These are phyloP conservation scores for Cygnus buccinator DNA, from an alignment of 2,113 vertebrate genomes.

Conservation along the genomic window DNA sequence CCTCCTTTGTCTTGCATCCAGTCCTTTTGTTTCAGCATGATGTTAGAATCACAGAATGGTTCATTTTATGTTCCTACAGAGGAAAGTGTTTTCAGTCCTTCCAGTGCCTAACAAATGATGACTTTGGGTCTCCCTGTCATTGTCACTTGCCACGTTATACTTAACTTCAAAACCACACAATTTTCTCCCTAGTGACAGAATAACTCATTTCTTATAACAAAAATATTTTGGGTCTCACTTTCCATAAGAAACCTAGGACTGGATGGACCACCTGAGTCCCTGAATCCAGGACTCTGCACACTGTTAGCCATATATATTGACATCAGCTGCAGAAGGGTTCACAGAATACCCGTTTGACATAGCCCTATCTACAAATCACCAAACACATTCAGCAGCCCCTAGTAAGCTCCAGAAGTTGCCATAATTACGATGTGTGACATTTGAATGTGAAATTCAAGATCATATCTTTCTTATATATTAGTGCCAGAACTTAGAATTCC, in stretches of 20 bases:
- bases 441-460: neutral
- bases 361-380: neutral
- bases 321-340: neutral
- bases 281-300: neutral
- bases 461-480: neutral
- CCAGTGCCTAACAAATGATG: neutral
- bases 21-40: neutral
- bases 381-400: neutral
- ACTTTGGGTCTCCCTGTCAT: neutral
- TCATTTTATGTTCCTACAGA: neutral
- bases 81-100: neutral
- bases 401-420: neutral
- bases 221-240: neutral
- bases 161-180: neutral
- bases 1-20: neutral
- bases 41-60: no score
- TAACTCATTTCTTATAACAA: neutral
- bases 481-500: constrained; percentile 10
- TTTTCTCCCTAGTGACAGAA: neutral
- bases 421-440: constrained; percentile 36
- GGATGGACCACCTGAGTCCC: neutral
- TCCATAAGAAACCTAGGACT: neutral
- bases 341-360: neutral
- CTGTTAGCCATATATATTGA: neutral
- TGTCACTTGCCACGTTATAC: neutral